A percentile compares a stretch with the other conserved stretches of the same genome.
Conservation (phyloP, 2,797 vertebrate species). For the Gallirallus australis region DNA sequence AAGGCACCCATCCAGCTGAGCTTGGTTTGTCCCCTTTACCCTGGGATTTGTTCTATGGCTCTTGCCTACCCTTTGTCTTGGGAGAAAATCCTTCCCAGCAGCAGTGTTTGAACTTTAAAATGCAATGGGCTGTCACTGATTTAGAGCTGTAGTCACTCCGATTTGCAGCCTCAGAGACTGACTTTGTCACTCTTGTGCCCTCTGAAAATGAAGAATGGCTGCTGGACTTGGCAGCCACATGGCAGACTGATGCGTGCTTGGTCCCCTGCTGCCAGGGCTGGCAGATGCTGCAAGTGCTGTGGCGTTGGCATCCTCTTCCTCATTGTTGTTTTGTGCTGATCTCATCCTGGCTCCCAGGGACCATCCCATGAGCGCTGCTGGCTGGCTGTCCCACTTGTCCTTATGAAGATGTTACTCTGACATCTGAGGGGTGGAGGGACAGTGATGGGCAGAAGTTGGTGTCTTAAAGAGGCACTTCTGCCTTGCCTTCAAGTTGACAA, state of each 20-base stretch:
- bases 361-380: not conserved
- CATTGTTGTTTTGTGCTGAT: not conserved
- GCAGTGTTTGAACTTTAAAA: not conserved
- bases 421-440: accelerated
- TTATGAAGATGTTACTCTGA: not conserved
- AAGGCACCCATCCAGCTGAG: not conserved
- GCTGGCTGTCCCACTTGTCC: not conserved
- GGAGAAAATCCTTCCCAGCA: not conserved
- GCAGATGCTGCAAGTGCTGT: not conserved
- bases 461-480: not conserved
- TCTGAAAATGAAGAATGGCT: not conserved
- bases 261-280: not conserved
- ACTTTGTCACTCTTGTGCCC: not conserved
- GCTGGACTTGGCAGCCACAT: not conserved
- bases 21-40: not conserved
- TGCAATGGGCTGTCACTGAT: not conserved
- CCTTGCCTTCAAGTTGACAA: not conserved
- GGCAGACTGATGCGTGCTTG: accelerated
- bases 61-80: not conserved
- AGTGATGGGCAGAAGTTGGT: not conserved
- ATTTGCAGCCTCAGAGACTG: not conserved
- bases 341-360: not conserved
- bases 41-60: not conserved
- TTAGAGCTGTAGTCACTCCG: not conserved
- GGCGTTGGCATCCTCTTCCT: not conserved